Conservation (phyloP, 2,113 vertebrate species). For the Mola mola region DNA sequence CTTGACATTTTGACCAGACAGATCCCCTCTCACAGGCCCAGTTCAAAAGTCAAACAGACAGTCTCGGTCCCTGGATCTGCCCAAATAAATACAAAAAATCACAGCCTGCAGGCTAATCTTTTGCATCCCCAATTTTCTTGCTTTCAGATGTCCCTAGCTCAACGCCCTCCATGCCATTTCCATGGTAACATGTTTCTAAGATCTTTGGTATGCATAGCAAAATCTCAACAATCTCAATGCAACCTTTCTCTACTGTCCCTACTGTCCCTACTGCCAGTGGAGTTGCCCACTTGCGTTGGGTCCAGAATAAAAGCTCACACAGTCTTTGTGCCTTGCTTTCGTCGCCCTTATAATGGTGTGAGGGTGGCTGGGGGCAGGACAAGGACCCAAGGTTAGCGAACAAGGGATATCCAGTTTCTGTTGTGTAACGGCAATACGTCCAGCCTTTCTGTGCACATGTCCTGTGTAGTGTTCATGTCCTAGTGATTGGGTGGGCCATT, state of each 20-base stretch:
- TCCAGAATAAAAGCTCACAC: constrained; percentile 61
- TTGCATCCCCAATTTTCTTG: constrained; percentile 50
- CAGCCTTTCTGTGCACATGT: constrained; percentile 78
- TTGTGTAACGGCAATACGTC: constrained; percentile 79
- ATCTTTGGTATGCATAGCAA: constrained; percentile 24
- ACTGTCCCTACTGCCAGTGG: background rate
- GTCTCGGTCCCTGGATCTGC: constrained; percentile 6
- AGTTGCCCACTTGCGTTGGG: constrained; percentile 14
- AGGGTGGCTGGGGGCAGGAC: constrained; percentile 63
- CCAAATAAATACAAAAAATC: constrained; percentile 69
- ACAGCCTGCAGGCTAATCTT: constrained; percentile 62
- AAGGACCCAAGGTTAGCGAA: constrained; percentile 76
- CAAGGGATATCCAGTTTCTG: constrained; percentile 77
- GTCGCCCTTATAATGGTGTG: constrained; percentile 65
- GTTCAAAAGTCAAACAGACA: background rate
- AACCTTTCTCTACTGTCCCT: constrained; percentile 22
- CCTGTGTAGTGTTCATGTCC: constrained; percentile 68
- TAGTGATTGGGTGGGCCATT: constrained; percentile 71
- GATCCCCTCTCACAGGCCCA: background rate
- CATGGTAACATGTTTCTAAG: constrained; percentile 76
- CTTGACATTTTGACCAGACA: background rate
- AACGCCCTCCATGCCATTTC: constrained; percentile 59
- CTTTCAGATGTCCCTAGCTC: constrained; percentile 8
- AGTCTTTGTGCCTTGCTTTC: constrained; percentile 70
- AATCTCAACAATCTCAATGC: constrained; percentile 9